Base-by-base conservation (phyloP, 2,113 vertebrate genomes). In the Melospiza georgiana region DNA sequence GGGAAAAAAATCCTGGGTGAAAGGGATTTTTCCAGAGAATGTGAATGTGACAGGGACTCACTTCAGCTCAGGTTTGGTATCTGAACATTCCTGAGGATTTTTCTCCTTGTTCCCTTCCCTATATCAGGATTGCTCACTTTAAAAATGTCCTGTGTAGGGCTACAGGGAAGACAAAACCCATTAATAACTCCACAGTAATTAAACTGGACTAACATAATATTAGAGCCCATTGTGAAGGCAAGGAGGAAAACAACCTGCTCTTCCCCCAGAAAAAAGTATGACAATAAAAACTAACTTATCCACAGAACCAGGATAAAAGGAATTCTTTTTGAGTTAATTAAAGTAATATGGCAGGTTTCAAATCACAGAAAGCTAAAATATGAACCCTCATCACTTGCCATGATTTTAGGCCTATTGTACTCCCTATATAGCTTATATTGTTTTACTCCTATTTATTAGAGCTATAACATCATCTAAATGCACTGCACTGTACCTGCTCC, bases 141-240 rank as follows among this genome's bases (percentile, higher is more conserved):
- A 15, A 4, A n/a, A 16, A 11, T 25, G 17, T 55, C 22, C 44
- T 57, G 0, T 15, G 20, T 41, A 16, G 23, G 54, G 33, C 11
- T 43, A 8, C 2, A 68, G 39, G 31, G 62, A 65, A 62, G n/a
- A 81, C 30, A 96, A 96, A 95, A 94, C 27, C n/a, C 51, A 72
- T 33, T 25, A 28, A 19, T 21, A 31, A 61, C 16, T 8, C 17
- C 21, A 8, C 12, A n/a, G 22, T n/a, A 66, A 61, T 57, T 62
- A 12, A 25, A 48, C 4, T 30, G 75, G 62, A 51, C 21, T 12
- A 19, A 55, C 3, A 30, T 0, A 9, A 14, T 12, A 25, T 17
- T 4, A 13, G 6, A 72, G 28, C 19, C 6, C 31, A 35, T 6
- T 51, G 59, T 11, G 55, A 31, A 68, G n/a, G 20, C 5, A 27